Conservation (phyloP, 2,888 invertebrate species). For the Stenodera caucasica region DNA sequence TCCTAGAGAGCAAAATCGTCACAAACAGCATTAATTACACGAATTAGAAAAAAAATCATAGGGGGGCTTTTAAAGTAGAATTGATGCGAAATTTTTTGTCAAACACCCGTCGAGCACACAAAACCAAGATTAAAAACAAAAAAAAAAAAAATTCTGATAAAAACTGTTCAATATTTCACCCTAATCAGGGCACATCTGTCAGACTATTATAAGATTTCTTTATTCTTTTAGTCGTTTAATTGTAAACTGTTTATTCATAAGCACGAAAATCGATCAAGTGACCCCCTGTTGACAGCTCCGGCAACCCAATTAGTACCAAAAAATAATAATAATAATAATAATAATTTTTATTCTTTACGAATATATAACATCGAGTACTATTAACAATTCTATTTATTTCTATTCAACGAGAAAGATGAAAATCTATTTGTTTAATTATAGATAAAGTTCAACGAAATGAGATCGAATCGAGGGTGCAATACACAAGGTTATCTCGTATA, state of each 20-base stretch:
- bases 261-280: conserved; percentile 34
- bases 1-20: too few species aligned
- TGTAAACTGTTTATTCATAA: conserved; percentile 31
- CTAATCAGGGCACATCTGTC: conserved; percentile 45
- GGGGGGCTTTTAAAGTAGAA: conserved; percentile 19
- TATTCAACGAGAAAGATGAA: conserved; percentile 1
- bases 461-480: conserved; percentile 1
- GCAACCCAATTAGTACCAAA: not conserved
- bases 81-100: conserved; percentile 33
- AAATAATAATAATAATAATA: too few species aligned
- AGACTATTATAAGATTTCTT: conserved; percentile 37
- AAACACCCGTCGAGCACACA: conserved; percentile 35
- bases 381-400: not conserved
- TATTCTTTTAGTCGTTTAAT: conserved; percentile 31
- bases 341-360: not conserved
- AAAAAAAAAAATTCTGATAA: conserved; percentile 28
- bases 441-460: not conserved
- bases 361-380: not conserved
- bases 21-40: not conserved
- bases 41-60: not conserved
- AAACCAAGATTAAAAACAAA: conserved; percentile 43
- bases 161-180: conserved; percentile 41
- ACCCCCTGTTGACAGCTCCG: conserved; percentile 14
- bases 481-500: conserved; percentile 7
- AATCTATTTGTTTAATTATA: conserved; percentile 8